phyloP scores from a whole-genome alignment of 2,888 invertebrate genomes.

The Hyalella azteca region DNA sequence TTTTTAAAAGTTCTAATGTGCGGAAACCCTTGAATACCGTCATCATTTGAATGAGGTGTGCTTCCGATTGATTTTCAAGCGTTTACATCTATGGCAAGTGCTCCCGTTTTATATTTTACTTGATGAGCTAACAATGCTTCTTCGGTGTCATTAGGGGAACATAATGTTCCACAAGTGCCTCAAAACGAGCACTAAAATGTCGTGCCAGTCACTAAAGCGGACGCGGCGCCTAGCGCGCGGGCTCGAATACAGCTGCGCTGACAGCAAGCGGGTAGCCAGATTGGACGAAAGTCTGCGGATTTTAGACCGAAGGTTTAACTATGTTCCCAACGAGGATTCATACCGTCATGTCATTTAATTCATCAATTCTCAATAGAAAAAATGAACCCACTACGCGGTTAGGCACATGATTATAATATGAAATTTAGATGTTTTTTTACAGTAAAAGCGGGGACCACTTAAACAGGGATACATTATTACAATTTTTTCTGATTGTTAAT shows the following conservation, averaged over 20 bases:
- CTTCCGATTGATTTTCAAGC: constrained; percentile 3
- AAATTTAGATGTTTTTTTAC: too few species aligned
- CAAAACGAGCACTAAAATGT: constrained; percentile 31
- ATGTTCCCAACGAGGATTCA: neutral
- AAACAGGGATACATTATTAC: too few species aligned
- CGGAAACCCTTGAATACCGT: too few species aligned
- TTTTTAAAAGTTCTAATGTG: too few species aligned
- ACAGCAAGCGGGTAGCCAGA: neutral
- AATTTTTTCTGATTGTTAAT: too few species aligned
- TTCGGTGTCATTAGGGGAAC: constrained; percentile 7
- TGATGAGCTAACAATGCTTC: constrained; percentile 30
- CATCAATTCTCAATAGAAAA: too few species aligned
- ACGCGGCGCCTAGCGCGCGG: neutral
- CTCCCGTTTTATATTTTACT: constrained; percentile 10
- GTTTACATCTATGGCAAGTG: neutral
- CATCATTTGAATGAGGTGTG: too few species aligned
- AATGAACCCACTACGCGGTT: too few species aligned
- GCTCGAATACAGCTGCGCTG: neutral
- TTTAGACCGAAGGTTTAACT: neutral
- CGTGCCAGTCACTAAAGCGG: constrained; percentile 15
- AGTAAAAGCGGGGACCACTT: too few species aligned
- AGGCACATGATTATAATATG: too few species aligned
- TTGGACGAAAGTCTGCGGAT: constrained; percentile 6
- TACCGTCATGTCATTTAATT: too few species aligned
- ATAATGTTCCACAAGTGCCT: constrained; percentile 30